These are phyloP conservation scores for Turdus rufiventris DNA, from an alignment of 2,113 vertebrate genomes.

Conservation along the genomic window DNA sequence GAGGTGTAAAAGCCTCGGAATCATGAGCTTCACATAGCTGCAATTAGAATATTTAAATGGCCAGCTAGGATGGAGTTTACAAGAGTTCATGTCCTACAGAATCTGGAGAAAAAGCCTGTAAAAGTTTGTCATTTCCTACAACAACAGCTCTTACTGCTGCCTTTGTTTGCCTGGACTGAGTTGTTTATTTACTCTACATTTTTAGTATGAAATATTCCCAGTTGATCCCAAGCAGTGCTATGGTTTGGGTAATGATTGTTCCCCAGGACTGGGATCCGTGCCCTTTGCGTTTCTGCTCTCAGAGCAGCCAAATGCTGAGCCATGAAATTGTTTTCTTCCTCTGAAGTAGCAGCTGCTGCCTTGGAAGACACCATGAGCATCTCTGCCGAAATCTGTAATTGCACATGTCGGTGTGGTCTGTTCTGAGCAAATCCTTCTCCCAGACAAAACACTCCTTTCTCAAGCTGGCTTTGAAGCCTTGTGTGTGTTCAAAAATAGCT, in stretches of 20 bases:
- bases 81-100: not conserved
- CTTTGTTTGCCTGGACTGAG: not conserved
- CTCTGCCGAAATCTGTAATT: slow-evolving; percentile 51
- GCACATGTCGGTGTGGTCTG: slow-evolving; percentile 55
- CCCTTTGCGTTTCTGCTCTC: slow-evolving; percentile 50
- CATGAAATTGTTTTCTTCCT: slow-evolving; percentile 46
- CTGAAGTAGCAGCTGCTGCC: slow-evolving; percentile 60
- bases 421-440: slow-evolving; percentile 12
- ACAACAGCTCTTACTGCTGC: not conserved
- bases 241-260: not conserved
- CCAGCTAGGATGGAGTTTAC: not conserved
- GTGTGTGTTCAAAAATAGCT: slow-evolving; percentile 50
- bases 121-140: not conserved
- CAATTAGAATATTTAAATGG: slow-evolving; percentile 18
- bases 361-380: slow-evolving; percentile 64
- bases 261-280: slow-evolving; percentile 34
- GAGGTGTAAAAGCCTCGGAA: not conserved
- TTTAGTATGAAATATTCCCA: slow-evolving; percentile 17
- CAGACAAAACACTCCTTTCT: slow-evolving; percentile 56
- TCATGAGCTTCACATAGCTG: not conserved
- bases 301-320: slow-evolving; percentile 37
- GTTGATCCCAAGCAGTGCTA: not conserved
- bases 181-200: not conserved
- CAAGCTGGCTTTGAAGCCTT: slow-evolving; percentile 54
- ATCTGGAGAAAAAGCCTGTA: not conserved